Base-by-base conservation (phyloP, 2,888 invertebrate species). In the Folsomia manolachei region DNA sequence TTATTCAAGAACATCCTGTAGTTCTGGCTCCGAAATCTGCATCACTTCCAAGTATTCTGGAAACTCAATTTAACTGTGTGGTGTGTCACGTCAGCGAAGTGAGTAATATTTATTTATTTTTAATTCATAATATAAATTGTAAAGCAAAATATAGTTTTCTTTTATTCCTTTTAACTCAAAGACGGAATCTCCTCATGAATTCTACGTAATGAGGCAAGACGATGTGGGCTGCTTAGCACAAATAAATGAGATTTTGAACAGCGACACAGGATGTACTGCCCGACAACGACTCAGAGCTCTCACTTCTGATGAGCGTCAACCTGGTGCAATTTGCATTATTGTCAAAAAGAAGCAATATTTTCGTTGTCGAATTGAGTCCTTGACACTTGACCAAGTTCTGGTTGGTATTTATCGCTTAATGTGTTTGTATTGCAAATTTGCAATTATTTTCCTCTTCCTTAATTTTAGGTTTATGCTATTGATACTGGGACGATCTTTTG, bases 401-500 rank as follows among this genome's bases (percentile, higher is more conserved):
- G 71, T 71, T n/a, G n/a, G n/a, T n/a, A n/a, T n/a, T n/a, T n/a
- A n/a, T n/a, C n/a, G n/a, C n/a, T n/a, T n/a, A n/a, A n/a, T n/a
- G n/a, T n/a, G n/a, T n/a, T n/a, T n/a, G n/a, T n/a, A n/a, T n/a
- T n/a, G n/a, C 24, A 39, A 7, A 52, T 56, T 51, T n/a, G 21
- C 1, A 27, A 69, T 2, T 24, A 71, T n/a, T n/a, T n/a, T n/a
- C n/a, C n/a, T n/a, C n/a, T n/a, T n/a, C n/a, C n/a, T n/a, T n/a
- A n/a, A n/a, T n/a, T n/a, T n/a, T n/a, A n/a, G 88, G 88, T 94
- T 2, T 86, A 88, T 68, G 94, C 90, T 82, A 88, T 95, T 67
- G 95, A 96, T 85, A 91, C 88, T 83, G 95, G 95, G 19, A 88
- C 89, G 79, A 85, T 83, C 21, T 86, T 70, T 14, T 73, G 71